phyloP scores from a whole-genome alignment of 2,797 vertebrate genomes.

The Prionace glauca region DNA sequence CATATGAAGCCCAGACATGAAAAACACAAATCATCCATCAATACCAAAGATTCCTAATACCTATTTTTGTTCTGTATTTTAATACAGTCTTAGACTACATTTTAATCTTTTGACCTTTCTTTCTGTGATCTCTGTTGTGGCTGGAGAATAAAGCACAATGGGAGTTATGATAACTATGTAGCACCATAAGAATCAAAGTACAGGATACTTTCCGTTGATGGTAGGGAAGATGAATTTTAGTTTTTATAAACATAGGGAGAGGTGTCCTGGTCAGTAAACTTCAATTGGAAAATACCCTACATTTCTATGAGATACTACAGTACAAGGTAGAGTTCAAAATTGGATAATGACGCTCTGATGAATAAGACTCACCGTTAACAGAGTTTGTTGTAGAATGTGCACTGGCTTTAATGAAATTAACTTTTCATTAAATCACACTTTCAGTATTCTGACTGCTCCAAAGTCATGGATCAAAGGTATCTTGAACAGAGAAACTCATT shows the following conservation, averaged over 20 bases:
- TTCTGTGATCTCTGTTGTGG: neutral
- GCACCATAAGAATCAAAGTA: neutral
- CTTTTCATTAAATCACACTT: neutral
- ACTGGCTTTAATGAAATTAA: neutral
- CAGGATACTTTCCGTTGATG: no score
- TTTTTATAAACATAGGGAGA: neutral
- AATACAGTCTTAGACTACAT: neutral
- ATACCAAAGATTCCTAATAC: neutral
- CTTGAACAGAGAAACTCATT: neutral
- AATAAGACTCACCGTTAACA: neutral
- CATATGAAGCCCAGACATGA: neutral
- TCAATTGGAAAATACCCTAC: neutral
- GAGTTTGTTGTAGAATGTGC: neutral
- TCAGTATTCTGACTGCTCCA: neutral
- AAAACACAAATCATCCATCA: neutral
- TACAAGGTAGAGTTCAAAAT: neutral
- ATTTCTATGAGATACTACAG: neutral
- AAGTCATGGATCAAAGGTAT: neutral
- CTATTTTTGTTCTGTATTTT: neutral
- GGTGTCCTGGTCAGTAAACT: neutral
- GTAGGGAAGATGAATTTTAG: neutral
- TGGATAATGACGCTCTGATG: neutral
- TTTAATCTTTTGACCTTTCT: neutral
- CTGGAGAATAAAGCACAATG: neutral
- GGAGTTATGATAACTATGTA: neutral